phyloP scores from a whole-genome alignment of 1,140 invertebrate genomes.

The Phymorhynchus buccinoides region DNA sequence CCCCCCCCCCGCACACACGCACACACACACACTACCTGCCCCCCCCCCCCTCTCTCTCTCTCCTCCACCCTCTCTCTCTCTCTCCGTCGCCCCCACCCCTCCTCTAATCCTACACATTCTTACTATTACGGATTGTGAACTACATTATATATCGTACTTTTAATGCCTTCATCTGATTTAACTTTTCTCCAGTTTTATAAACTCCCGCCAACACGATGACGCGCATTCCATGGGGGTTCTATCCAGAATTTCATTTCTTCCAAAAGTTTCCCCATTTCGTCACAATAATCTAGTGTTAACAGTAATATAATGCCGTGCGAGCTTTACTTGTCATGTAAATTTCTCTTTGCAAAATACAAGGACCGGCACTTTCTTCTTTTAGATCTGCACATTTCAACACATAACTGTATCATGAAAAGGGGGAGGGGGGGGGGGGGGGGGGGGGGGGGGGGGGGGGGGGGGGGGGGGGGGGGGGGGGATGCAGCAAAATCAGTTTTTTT shows the following conservation, averaged over 20 bases:
- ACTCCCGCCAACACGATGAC: background rate
- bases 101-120: background rate
- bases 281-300: background rate
- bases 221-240: background rate
- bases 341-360: background rate
- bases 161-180: too few relatives aligned
- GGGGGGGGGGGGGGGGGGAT: too few relatives aligned
- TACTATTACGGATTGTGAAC: too few relatives aligned
- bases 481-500: too few relatives aligned
- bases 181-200: too few relatives aligned
- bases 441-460: too few relatives aligned
- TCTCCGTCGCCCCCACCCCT: background rate
- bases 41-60: background rate
- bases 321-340: background rate
- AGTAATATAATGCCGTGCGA: too few relatives aligned
- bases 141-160: too few relatives aligned
- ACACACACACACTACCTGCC: background rate
- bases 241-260: conserved; percentile 6
- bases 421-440: too few relatives aligned
- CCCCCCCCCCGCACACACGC: background rate
- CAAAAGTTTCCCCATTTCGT: background rate
- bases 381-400: background rate
- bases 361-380: background rate
- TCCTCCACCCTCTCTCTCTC: background rate
- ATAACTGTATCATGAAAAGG: background rate